Evolutionary conservation across 1,140 invertebrate genomes (phyloP).

Genomic region (Bombyx mori): DNA sequence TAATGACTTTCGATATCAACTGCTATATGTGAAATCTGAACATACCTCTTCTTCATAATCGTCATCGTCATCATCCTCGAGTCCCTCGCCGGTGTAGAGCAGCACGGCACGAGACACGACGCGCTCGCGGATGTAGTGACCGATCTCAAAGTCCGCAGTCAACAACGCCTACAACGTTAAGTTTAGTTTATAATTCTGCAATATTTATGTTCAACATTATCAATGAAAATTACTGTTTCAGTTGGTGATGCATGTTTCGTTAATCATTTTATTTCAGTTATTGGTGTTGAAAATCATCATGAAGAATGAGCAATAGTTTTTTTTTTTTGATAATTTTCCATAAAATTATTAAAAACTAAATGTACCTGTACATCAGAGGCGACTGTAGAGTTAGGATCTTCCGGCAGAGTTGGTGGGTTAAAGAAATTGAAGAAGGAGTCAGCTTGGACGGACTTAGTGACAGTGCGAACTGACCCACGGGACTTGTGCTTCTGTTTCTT

Average conservation of each 20-base stretch:
- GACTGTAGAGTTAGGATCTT: slow-evolving; percentile 58
- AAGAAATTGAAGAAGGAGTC: slow-evolving; percentile 99
- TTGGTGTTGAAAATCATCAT: background rate
- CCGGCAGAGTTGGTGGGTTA: slow-evolving; percentile 79
- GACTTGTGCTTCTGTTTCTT: slow-evolving; percentile 99
- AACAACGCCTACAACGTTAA: slow-evolving; percentile 75
- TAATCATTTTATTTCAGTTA: background rate
- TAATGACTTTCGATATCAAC: no score
- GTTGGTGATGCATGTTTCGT: background rate
- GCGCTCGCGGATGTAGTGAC: slow-evolving; percentile 95
- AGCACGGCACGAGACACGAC: slow-evolving; percentile 94
- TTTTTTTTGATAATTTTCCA: background rate
- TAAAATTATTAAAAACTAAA: slow-evolving; percentile 1
- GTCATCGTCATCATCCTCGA: slow-evolving; percentile 84
- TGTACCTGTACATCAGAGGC: slow-evolving; percentile 56
- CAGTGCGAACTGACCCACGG: slow-evolving; percentile 89
- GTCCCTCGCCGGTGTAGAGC: slow-evolving; percentile 91
- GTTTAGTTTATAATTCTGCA: background rate
- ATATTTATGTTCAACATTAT: background rate
- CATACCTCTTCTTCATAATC: slow-evolving; percentile 78
- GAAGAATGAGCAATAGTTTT: background rate
- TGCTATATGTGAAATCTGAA: background rate
- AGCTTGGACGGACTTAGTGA: slow-evolving; percentile 94
- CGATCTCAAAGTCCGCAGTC: slow-evolving; percentile 96
- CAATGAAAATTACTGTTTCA: background rate